A percentile compares a stretch with the other conserved stretches of the same genome.
Evolutionary conservation across 1,140 invertebrate species (phyloP).

Genomic region (Bursaphelenchus mucronatus): DNA sequence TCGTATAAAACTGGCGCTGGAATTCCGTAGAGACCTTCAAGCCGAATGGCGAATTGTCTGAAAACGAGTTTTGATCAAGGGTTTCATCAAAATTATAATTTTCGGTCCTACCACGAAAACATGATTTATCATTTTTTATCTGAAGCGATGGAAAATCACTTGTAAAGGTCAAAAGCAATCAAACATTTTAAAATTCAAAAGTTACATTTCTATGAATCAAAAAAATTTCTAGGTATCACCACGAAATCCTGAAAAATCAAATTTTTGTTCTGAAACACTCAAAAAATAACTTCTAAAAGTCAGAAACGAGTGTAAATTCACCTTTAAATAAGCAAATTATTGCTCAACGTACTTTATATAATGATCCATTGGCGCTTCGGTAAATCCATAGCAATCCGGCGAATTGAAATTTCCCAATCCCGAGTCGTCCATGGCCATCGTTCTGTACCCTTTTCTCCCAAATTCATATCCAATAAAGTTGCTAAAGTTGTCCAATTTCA

Average conservation of each 20-base stretch:
- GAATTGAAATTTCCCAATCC: constrained; percentile 3
- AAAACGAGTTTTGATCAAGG: constrained; percentile 1
- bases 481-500: constrained; percentile 3
- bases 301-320: background rate
- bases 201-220: background rate
- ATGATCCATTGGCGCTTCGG: background rate
- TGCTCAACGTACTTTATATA: background rate
- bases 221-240: background rate
- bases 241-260: background rate
- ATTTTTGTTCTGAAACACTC: background rate
- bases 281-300: background rate
- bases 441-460: background rate
- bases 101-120: background rate
- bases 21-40: too few species aligned
- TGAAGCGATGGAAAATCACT: background rate
- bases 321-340: background rate
- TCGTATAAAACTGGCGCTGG: too few species aligned
- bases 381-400: constrained; percentile 10
- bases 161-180: background rate
- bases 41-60: background rate
- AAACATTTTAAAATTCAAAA: constrained; percentile 2
- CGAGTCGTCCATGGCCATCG: constrained; percentile 2
- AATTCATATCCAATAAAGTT: constrained; percentile 21
- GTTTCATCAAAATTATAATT: background rate
- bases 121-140: background rate